Evolutionary conservation across 2,113 vertebrate genomes (phyloP).

Genomic region (Apodemus sylvaticus): DNA sequence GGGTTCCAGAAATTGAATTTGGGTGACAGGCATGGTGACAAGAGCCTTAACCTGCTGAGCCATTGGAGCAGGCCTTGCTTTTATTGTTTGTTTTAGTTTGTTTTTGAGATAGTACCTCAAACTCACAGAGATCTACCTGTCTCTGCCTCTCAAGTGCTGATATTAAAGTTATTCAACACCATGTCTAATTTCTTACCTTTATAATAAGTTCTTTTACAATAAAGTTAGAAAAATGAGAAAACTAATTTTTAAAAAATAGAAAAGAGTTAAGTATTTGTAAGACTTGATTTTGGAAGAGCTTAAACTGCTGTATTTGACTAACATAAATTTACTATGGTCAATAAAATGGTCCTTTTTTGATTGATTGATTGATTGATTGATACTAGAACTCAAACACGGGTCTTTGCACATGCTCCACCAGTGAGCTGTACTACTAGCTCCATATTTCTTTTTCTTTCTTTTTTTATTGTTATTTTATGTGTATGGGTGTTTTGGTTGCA

Average conservation of each 20-base stretch:
- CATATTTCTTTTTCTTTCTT: background rate
- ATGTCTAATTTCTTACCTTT: background rate
- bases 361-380: background rate
- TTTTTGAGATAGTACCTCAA: background rate
- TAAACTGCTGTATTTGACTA: background rate
- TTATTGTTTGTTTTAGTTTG: background rate
- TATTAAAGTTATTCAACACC: background rate
- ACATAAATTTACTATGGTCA: background rate
- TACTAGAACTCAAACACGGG: background rate
- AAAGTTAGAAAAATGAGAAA: conserved; percentile 13
- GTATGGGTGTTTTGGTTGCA: background rate
- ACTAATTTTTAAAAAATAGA: conserved; percentile 13
- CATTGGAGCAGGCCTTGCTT: background rate
- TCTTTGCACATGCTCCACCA: background rate
- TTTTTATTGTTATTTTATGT: background rate
- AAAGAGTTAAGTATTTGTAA: background rate
- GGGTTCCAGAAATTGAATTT: background rate
- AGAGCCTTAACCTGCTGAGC: background rate
- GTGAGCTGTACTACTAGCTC: background rate
- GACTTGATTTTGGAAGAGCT: conserved; percentile 7
- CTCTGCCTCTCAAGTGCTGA: background rate
- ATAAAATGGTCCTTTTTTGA: background rate
- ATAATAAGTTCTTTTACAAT: background rate
- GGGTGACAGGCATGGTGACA: background rate
- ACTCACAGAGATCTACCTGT: background rate